Conservation (phyloP, 1,140 invertebrate species). For the Heliothis virescens region DNA sequence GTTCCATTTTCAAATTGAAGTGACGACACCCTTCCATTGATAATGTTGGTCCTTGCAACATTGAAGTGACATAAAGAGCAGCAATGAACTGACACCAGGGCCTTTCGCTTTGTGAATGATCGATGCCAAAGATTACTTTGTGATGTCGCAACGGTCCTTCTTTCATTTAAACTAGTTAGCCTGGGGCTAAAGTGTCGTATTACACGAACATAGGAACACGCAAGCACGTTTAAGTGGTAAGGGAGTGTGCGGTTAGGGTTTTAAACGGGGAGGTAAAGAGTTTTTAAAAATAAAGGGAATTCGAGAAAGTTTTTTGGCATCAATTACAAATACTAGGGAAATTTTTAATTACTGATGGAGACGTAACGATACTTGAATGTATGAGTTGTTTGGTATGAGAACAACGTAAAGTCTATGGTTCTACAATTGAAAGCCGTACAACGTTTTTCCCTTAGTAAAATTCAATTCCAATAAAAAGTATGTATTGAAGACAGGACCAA, state of each 20-base stretch:
- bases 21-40: slow-evolving; percentile 24
- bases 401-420: too few species aligned
- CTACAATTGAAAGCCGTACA: too few species aligned
- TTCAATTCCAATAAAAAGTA: too few species aligned
- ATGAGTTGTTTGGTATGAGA: too few species aligned
- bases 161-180: slow-evolving; percentile 72
- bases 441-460: too few species aligned
- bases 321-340: too few species aligned
- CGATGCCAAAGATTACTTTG: slow-evolving; percentile 76
- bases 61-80: slow-evolving; percentile 42
- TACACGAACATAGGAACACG: slow-evolving; percentile 46
- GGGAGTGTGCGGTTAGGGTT: slow-evolving; percentile 19
- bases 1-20: slow-evolving; percentile 17
- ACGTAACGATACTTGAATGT: too few species aligned
- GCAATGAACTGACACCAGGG: not conserved
- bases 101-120: slow-evolving; percentile 70
- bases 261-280: slow-evolving; percentile 4
- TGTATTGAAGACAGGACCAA: too few species aligned
- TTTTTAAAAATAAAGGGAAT: slow-evolving; percentile 1
- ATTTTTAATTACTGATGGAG: too few species aligned
- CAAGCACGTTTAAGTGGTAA: slow-evolving; percentile 25
- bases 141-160: slow-evolving; percentile 60
- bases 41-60: slow-evolving; percentile 11
- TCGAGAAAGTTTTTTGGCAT: slow-evolving; percentile 19
- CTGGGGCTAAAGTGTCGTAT: slow-evolving; percentile 62